Percentiles rank a stretch among this genome's conserved stretches.
Conservation (phyloP, 2,113 vertebrate genomes). For the Neotoma lepida region DNA sequence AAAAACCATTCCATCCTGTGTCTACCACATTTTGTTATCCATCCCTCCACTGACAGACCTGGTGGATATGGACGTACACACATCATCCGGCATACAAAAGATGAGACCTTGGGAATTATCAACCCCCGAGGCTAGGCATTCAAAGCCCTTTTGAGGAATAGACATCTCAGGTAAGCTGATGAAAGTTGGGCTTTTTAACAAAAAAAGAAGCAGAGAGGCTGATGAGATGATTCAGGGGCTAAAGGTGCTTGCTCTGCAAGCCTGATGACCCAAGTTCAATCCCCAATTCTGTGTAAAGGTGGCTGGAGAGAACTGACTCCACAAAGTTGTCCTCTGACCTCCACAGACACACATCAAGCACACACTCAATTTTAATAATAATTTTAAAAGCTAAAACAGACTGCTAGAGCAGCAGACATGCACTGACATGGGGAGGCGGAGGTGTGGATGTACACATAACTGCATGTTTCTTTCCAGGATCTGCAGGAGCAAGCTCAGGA, state of each 20-base stretch:
- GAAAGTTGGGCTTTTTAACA: background rate
- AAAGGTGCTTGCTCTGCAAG: background rate
- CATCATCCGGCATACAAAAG: background rate
- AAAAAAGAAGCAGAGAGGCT: background rate
- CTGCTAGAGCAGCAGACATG: background rate
- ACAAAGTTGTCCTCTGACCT: background rate
- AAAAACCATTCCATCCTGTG: too few species aligned
- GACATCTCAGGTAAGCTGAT: background rate
- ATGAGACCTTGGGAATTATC: background rate
- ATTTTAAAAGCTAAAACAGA: background rate
- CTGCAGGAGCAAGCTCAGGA: too few species aligned
- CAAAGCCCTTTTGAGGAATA: background rate
- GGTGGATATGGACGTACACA: background rate
- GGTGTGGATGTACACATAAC: accelerated
- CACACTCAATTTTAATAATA: background rate
- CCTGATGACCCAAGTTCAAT: background rate
- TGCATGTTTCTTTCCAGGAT: background rate
- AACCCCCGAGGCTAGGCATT: background rate
- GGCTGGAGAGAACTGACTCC: background rate
- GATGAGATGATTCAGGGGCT: background rate
- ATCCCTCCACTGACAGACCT: background rate
- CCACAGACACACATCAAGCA: background rate
- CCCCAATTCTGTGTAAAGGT: background rate
- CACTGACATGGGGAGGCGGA: background rate
- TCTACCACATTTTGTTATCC: background rate